Evolutionary conservation across 2,888 invertebrate genomes (phyloP), one percentile per base, ranked within the genome.

Genomic region (Matsumyia berberina): DNA sequence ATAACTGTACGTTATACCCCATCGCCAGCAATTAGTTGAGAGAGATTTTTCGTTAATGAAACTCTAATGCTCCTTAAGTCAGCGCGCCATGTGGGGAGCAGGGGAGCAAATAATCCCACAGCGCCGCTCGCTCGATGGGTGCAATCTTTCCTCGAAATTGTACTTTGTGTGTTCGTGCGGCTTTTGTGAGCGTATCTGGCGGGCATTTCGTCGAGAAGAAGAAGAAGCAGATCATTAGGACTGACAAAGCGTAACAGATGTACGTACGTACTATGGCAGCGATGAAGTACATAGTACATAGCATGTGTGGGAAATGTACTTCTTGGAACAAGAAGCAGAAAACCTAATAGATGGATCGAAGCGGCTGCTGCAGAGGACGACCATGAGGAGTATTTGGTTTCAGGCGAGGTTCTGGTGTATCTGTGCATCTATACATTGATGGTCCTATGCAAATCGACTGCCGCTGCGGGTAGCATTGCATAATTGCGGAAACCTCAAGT

Each of bases 401-500:
- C 62, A 46, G 83, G 78, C 64, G 17, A 69, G 11, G 73, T 55
- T 64, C 58, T 58, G 35, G 35, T 44, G 53, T 62, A 72, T 72
- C 46, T 55, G 31, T 55, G 35, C 66, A 57, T 60, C 44, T 74
- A 39, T 17, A 60, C 31, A 35, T 46, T 19, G 49, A 29, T 53
- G 42, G 39, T 49, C 49, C 8, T 4, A 79, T 58, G 66, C 46
- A 60, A 78, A 78, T 78, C 60, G 62, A 62, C 67, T 58, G 66
- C 19, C 46, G 60, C 78, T 83, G 69, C 79, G 83, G 73, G 73
- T 74, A 57, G 24, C 19, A 69, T 79, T 83, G 83, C 69, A 83
- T 83, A 74, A 83, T 83, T 83, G 79, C 69, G 73, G 73, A 79
- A 83, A 83, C 78, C 83, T 83, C 83, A 79, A 83, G 78, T 83